A percentile compares a stretch with the other conserved stretches of the same genome.
Evolutionary conservation across 2,797 vertebrate species (phyloP).

Genomic region (Coregonus suidteri): DNA sequence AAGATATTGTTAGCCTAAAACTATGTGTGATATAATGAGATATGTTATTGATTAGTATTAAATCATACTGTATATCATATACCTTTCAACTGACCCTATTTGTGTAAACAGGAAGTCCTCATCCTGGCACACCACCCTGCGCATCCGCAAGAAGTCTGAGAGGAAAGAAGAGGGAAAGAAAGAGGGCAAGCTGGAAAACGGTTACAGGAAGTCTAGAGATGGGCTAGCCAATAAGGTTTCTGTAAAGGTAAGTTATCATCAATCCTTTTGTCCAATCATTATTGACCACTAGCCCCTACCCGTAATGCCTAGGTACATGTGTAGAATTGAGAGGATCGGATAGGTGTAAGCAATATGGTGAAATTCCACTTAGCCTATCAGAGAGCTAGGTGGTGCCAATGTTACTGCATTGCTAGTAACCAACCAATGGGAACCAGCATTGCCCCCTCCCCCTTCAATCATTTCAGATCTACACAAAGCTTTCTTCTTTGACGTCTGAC

Average conservation of each 20-base stretch:
- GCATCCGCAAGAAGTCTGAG: slow-evolving; percentile 97
- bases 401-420: too few species aligned
- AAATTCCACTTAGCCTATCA: too few species aligned
- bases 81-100: neutral
- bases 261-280: neutral
- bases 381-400: too few species aligned
- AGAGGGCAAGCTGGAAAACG: slow-evolving; percentile 95
- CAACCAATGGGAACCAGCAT: too few species aligned
- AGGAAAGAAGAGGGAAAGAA: slow-evolving; percentile 96
- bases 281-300: neutral
- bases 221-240: slow-evolving; percentile 93
- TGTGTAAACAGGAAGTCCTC: slow-evolving; percentile 86
- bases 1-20: neutral
- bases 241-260: slow-evolving; percentile 84
- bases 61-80: neutral
- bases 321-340: too few species aligned
- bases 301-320: too few species aligned
- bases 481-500: slow-evolving; percentile 12
- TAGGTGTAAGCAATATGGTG: too few species aligned
- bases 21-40: too few species aligned
- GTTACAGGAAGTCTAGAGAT: slow-evolving; percentile 96
- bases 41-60: neutral
- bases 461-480: neutral
- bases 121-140: slow-evolving; percentile 98
- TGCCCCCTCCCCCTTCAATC: too few species aligned